These are phyloP conservation scores for Ochlodes sylvanus DNA, from an alignment of 2,888 invertebrate species.

Conservation along the genomic window DNA sequence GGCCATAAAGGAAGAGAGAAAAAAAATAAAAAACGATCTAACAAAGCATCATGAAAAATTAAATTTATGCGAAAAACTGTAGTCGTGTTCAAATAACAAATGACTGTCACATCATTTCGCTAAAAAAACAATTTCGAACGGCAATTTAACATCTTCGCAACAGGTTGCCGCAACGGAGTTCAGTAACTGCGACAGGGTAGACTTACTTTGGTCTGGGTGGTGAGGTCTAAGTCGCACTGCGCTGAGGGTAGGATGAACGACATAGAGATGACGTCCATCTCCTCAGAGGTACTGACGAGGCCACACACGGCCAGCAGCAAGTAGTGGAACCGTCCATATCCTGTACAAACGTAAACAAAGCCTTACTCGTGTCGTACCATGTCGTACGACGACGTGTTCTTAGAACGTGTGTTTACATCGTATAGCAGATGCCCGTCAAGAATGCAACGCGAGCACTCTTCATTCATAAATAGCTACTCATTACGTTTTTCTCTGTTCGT, in stretches of 20 bases:
- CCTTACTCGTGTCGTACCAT: constrained; percentile 24
- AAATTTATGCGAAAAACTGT: no score
- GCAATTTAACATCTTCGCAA: no score
- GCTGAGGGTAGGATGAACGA: constrained; percentile 97
- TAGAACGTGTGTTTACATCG: constrained; percentile 53
- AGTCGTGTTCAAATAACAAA: no score
- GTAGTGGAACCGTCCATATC: constrained; percentile 96
- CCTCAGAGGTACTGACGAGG: constrained; percentile 97
- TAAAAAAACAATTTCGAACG: no score
- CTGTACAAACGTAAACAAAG: constrained; percentile 64
- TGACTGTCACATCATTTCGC: no score
- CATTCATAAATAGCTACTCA: constrained; percentile 67
- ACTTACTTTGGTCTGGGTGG: constrained; percentile 92
- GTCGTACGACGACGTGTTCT: constrained; percentile 44
- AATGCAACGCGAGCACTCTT: constrained; percentile 63
- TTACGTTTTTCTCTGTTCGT: constrained; percentile 49
- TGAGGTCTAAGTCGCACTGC: constrained; percentile 95
- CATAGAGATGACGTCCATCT: constrained; percentile 98
- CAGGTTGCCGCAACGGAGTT: no score
- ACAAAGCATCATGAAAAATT: no score
- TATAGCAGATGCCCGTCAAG: constrained; percentile 45
- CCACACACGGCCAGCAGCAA: constrained; percentile 95
- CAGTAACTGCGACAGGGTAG: not conserved
- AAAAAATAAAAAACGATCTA: no score
- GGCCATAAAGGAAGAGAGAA: no score